Percentiles rank a stretch among this genome's conserved stretches.
phyloP scores from a whole-genome alignment of 37 sponge, comb jelly and placozoan genomes.

The Aplysina aerophoba region DNA sequence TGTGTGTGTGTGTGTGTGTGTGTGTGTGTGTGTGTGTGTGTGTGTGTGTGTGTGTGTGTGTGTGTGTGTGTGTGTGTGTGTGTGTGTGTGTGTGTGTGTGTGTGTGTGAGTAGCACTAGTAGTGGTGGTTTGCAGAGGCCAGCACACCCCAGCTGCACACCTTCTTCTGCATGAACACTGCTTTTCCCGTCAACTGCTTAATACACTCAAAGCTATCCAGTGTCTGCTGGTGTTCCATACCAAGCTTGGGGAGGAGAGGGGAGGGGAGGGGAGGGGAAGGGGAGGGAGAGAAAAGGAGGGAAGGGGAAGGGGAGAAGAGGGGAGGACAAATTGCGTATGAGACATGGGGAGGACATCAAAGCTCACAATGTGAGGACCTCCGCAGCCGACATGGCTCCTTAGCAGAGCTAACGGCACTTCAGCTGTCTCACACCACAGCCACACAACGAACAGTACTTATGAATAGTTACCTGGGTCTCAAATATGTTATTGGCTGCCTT shows the following conservation, averaged over 20 bases:
- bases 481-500: constrained; percentile 79
- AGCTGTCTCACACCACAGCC: too few relatives aligned
- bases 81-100: too few relatives aligned
- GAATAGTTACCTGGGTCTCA: constrained; percentile 64
- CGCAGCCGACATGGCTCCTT: too few relatives aligned
- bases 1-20: too few relatives aligned
- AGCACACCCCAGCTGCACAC: constrained; percentile 1
- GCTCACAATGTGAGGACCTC: too few relatives aligned
- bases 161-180: constrained; percentile 92
- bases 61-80: too few relatives aligned
- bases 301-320: neutral
- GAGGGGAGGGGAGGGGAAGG: neutral
- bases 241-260: constrained; percentile 48
- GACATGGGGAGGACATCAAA: constrained; percentile 2
- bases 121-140: too few relatives aligned
- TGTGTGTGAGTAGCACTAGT: too few relatives aligned
- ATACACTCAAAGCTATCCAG: constrained; percentile 83
- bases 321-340: neutral
- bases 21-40: too few relatives aligned
- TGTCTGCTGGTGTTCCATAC: constrained; percentile 71
- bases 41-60: too few relatives aligned
- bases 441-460: neutral
- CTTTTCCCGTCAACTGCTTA: constrained; percentile 82
- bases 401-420: too few relatives aligned
- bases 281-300: neutral